Percentiles rank a stretch among this genome's conserved stretches.
These are phyloP conservation scores for Eilema caniola DNA, from an alignment of 2,888 invertebrate genomes.

Conservation along the genomic window DNA sequence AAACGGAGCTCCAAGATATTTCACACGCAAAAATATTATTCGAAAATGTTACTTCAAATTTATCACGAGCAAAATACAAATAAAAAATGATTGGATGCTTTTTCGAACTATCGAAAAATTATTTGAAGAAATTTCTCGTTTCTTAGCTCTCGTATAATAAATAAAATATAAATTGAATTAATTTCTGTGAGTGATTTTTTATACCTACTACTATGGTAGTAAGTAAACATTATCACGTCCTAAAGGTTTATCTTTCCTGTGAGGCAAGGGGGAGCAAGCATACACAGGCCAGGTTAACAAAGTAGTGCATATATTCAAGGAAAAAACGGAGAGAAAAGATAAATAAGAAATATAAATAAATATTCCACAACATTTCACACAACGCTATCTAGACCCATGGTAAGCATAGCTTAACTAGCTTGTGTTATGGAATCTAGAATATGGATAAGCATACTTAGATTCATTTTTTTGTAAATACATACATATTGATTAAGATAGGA, in stretches of 20 bases:
- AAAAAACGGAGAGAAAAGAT: neutral
- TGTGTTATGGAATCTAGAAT: no score
- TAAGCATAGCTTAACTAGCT: no score
- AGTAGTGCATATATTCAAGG: neutral
- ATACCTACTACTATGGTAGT: no score
- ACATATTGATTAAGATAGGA: no score
- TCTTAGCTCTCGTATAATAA: neutral
- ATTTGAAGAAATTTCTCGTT: neutral
- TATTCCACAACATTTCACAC: no score
- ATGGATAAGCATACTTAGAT: no score
- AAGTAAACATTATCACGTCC: neutral
- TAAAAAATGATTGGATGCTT: constrained; percentile 15
- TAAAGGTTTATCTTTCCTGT: neutral
- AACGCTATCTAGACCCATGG: no score
- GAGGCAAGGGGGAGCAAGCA: no score
- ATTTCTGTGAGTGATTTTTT: neutral
- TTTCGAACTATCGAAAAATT: neutral
- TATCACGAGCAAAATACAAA: constrained; percentile 6
- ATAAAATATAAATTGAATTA: constrained; percentile 1
- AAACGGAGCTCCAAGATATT: neutral
- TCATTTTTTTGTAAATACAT: no score
- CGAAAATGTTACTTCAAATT: neutral
- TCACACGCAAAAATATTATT: neutral
- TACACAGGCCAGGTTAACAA: no score
- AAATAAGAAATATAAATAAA: neutral